Base-by-base conservation (phyloP, 2,888 invertebrate genomes). In the Thelaira solivaga region DNA sequence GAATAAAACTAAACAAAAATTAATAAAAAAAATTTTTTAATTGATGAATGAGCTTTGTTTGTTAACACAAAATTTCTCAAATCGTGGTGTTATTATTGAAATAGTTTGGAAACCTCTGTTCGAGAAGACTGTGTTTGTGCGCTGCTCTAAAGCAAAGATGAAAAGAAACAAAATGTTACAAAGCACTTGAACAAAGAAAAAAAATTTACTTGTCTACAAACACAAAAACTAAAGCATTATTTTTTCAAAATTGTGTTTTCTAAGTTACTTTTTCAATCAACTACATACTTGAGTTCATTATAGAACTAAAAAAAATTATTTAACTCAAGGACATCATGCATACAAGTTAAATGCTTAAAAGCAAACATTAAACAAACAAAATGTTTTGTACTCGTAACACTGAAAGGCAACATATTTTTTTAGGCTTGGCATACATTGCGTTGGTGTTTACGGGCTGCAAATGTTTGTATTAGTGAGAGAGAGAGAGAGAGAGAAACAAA, bases 401-500 rank as follows among this genome's bases (percentile, higher is more conserved):
- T 2, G 3, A 59, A 41, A 24, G 29, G 31, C 2, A 18, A 47
- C 41, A 26, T 31, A 2, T 51, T 18, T 26, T 24, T 49, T 39
- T 31, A 57, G 68, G 59, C 68, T 75, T 75, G 68, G 68, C 75
- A 75, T 31, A 68, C 59, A 59, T 74, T 73, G 31, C 24, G 45
- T 62, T 61, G 34, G 26, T 53, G 34, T 18, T 43, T 36, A 24
- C 20, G n/a, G 29, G 7, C 59, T 29, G 43, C 43, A 59, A 41
- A 20, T 59, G 57, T 41, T 49, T 34, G 16, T 39, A 20, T 20
- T n/a, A n/a, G 8, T 20, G 8, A 13, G 4, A 11, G n/a, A 6
- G 7, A 6, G 2, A 10, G 18, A n/a, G 18, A 1, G 22, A 22
- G 4, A 1, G 11, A 16, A 29, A 2, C 6, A 36, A 22, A 39